Percentiles rank a stretch among this genome's conserved stretches.
These are phyloP conservation scores for Melanerpes aurifrons DNA, from an alignment of 2,113 vertebrate species.

Conservation along the genomic window DNA sequence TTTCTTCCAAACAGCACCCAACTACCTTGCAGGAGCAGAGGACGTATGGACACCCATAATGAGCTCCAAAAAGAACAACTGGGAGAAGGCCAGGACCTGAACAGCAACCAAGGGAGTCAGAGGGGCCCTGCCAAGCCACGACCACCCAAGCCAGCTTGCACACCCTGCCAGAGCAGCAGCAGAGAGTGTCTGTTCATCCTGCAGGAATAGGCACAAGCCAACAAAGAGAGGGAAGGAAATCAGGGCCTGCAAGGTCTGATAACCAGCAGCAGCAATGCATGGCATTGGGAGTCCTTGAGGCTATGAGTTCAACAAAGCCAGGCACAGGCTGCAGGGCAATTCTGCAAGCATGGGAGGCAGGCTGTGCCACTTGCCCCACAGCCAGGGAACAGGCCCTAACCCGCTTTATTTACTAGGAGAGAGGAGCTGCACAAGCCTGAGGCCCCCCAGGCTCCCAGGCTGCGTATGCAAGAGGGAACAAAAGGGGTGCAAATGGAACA, in stretches of 20 bases:
- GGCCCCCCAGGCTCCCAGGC: background rate
- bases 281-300: rapidly evolving
- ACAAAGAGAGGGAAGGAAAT: background rate
- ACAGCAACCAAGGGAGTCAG: rapidly evolving
- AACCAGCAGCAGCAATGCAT: background rate
- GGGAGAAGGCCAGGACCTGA: background rate
- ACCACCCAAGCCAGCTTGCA: rapidly evolving
- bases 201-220: rapidly evolving
- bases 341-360: rapidly evolving
- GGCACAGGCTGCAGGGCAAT: background rate
- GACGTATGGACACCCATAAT: rapidly evolving
- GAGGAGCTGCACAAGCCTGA: background rate
- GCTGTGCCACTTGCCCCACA: rapidly evolving
- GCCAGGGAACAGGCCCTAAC: background rate
- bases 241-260: background rate
- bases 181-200: background rate
- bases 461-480: rapidly evolving
- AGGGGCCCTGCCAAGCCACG: background rate
- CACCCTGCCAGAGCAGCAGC: rapidly evolving
- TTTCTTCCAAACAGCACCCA: background rate
- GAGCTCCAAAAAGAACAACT: background rate
- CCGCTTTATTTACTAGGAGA: background rate
- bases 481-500: rapidly evolving
- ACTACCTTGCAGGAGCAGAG: background rate
- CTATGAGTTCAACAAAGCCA: rapidly evolving